Conservation (phyloP, 2,888 invertebrate genomes). For the Phyllotreta cruciferae region DNA sequence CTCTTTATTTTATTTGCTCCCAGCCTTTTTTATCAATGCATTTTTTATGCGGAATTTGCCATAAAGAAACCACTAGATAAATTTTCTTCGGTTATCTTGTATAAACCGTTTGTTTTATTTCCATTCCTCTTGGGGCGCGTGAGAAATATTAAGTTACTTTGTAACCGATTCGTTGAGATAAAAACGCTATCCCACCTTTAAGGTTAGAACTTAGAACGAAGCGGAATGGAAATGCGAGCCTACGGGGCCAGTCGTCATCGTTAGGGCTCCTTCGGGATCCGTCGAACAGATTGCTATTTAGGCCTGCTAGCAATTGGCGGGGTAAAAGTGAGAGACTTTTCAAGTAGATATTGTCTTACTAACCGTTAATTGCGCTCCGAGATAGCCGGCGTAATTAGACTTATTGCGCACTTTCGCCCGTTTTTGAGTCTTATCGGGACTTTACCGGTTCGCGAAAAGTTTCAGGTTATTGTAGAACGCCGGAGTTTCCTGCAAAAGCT, state of each 20-base stretch:
- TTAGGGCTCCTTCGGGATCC: slow-evolving; percentile 56
- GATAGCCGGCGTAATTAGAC: slow-evolving; percentile 21
- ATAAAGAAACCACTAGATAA: too few species aligned
- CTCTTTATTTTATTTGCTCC: not conserved
- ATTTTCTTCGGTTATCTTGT: too few species aligned
- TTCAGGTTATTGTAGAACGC: slow-evolving; percentile 15
- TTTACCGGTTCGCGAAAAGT: slow-evolving; percentile 20
- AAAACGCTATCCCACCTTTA: slow-evolving; percentile 9
- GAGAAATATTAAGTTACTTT: not conserved
- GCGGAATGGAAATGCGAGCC: slow-evolving; percentile 42
- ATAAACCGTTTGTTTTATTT: too few species aligned
- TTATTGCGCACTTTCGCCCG: slow-evolving; percentile 15
- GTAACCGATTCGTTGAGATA: slow-evolving; percentile 1
- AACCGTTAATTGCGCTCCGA: slow-evolving; percentile 28
- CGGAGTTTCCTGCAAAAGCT: not conserved
- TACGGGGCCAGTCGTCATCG: slow-evolving; percentile 55
- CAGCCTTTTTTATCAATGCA: not conserved
- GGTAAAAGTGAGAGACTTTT: slow-evolving; percentile 30
- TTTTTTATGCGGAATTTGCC: slow-evolving; percentile 2
- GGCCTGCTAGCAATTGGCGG: slow-evolving; percentile 20
- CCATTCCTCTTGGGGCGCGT: not conserved
- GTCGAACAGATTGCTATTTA: slow-evolving; percentile 57
- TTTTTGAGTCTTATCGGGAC: slow-evolving; percentile 20
- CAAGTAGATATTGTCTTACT: slow-evolving; percentile 26
- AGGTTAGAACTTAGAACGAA: not conserved